A percentile compares a stretch with the other conserved stretches of the same genome.
Evolutionary conservation across 1,140 invertebrate species (phyloP).

Genomic region (Cyphomyrmex costatus): DNA sequence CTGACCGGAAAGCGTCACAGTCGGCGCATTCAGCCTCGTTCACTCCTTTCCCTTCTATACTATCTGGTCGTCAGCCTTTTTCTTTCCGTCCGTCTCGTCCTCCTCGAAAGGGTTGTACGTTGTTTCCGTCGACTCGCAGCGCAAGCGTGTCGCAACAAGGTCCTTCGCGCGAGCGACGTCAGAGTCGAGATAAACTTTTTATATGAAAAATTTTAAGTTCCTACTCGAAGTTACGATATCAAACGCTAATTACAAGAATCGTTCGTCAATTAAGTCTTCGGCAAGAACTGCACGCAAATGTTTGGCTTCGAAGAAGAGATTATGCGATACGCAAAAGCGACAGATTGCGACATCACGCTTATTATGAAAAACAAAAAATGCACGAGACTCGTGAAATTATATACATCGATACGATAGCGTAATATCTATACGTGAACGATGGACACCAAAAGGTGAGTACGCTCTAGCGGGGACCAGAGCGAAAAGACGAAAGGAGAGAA

Average conservation of each 20-base stretch:
- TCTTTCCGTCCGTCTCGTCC: conserved; percentile 36
- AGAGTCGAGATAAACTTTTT: background rate
- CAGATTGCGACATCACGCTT: conserved; percentile 9
- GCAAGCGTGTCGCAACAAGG: background rate
- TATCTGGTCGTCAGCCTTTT: conserved; percentile 53
- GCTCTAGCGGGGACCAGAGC: conserved; percentile 3
- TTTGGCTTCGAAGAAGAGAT: background rate
- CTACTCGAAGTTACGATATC: background rate
- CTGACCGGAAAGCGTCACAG: conserved; percentile 86
- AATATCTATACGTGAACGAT: conserved; percentile 53
- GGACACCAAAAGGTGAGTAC: conserved; percentile 47
- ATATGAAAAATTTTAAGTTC: background rate
- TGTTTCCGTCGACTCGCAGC: conserved; percentile 42
- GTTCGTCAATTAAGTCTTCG: background rate
- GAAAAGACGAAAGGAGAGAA: conserved; percentile 72
- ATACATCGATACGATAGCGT: conserved; percentile 13
- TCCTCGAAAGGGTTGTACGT: conserved; percentile 67
- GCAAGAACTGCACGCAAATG: background rate
- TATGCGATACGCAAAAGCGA: conserved; percentile 10
- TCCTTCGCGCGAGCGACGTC: background rate
- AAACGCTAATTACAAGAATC: conserved; percentile 9
- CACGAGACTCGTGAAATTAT: background rate
- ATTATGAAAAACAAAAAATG: conserved; percentile 1
- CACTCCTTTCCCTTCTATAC: conserved; percentile 77
- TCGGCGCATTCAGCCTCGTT: conserved; percentile 84